phyloP scores from a whole-genome alignment of 2,888 invertebrate genomes.

The Limenitis camilla region DNA sequence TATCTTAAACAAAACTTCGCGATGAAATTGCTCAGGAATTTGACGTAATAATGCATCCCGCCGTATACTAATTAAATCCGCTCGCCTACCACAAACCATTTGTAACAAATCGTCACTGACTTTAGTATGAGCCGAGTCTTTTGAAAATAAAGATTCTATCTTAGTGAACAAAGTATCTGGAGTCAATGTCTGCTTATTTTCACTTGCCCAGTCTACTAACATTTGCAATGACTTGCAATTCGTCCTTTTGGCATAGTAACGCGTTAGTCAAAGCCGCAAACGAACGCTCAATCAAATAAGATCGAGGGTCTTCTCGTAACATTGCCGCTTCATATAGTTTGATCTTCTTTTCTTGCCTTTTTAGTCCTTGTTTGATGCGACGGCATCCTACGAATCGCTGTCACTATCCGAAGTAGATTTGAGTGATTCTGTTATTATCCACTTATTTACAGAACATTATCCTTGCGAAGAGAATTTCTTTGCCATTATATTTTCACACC shows the following conservation, averaged over 20 bases:
- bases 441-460: too few species aligned
- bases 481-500: too few species aligned
- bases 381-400: too few species aligned
- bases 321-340: neutral
- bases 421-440: too few species aligned
- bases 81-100: slow-evolving; percentile 13
- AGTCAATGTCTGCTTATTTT: neutral
- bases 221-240: slow-evolving; percentile 7
- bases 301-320: slow-evolving; percentile 1
- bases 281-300: slow-evolving; percentile 18
- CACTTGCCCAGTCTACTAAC: slow-evolving; percentile 13
- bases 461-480: too few species aligned
- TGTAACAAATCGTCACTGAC: slow-evolving; percentile 4
- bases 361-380: too few species aligned
- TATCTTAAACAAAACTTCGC: neutral
- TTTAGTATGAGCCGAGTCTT: slow-evolving; percentile 9
- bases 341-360: too few species aligned
- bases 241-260: slow-evolving; percentile 18
- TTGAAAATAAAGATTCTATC: slow-evolving; percentile 15
- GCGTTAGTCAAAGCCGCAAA: slow-evolving; percentile 22
- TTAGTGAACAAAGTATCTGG: slow-evolving; percentile 14
- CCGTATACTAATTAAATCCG: slow-evolving; percentile 10
- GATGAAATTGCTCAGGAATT: neutral
- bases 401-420: too few species aligned
- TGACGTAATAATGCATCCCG: neutral